phyloP scores from a whole-genome alignment of 2,888 invertebrate genomes.

The Zelleria hepariella region DNA sequence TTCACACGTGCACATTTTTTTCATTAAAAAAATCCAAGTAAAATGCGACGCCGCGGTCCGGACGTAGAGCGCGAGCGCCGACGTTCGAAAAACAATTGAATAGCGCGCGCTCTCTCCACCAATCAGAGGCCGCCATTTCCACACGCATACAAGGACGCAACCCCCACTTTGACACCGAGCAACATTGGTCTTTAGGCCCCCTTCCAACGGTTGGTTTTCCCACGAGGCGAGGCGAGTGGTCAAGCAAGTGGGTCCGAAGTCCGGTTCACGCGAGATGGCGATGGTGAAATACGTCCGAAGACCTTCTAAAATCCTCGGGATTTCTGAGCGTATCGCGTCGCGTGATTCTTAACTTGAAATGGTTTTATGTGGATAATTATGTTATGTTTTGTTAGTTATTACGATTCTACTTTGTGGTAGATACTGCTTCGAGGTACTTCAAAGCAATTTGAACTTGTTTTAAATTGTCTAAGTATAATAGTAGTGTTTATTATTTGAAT shows the following conservation, averaged over 20 bases:
- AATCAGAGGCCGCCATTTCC: conserved; percentile 40
- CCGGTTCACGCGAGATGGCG: conserved; percentile 33
- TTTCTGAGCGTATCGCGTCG: conserved; percentile 4
- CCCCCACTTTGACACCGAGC: conserved; percentile 22
- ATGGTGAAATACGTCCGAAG: conserved; percentile 40
- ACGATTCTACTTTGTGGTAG: not conserved
- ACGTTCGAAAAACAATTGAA: conserved; percentile 51
- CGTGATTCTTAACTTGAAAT: conserved; percentile 5
- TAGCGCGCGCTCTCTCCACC: conserved; percentile 46
- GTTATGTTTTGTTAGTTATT: not conserved
- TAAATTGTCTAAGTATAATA: not conserved
- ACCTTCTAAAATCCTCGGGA: conserved; percentile 29
- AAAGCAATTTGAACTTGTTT: not conserved
- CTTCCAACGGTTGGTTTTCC: conserved; percentile 17
- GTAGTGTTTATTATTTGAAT: not conserved
- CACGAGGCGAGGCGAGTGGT: not conserved
- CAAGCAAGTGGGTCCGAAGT: conserved; percentile 8
- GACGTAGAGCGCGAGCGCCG: conserved; percentile 56
- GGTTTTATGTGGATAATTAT: conserved; percentile 4
- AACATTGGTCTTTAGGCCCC: conserved; percentile 28
- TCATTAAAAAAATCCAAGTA: conserved; percentile 18
- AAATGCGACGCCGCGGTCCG: not conserved
- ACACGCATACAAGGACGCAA: conserved; percentile 54
- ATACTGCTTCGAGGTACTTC: not conserved
- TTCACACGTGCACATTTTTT: conserved; percentile 34